These are phyloP conservation scores for Hydriomena furcata DNA, from an alignment of 2,888 invertebrate species.

Conservation along the genomic window DNA sequence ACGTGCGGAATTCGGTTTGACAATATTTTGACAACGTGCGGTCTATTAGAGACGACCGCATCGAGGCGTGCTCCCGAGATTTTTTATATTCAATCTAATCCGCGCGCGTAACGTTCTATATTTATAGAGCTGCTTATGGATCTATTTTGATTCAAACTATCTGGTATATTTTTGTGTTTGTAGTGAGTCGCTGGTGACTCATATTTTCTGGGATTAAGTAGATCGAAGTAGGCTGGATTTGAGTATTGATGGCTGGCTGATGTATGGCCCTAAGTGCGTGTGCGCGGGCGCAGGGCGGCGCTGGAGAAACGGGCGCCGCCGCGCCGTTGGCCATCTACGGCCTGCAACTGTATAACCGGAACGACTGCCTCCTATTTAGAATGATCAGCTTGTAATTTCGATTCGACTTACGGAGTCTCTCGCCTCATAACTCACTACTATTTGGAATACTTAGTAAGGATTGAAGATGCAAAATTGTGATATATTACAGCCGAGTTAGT, in stretches of 20 bases:
- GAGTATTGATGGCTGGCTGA: constrained; percentile 24
- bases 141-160: constrained; percentile 55
- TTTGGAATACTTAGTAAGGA: constrained; percentile 16
- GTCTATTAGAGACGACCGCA: constrained; percentile 63
- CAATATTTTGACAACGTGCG: constrained; percentile 82
- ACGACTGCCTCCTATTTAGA: constrained; percentile 67
- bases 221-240: constrained; percentile 8
- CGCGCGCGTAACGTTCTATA: constrained; percentile 44
- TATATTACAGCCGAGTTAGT: background rate
- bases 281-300: constrained; percentile 36
- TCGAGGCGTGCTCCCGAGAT: constrained; percentile 43
- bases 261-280: constrained; percentile 16
- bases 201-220: constrained; percentile 10
- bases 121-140: constrained; percentile 57
- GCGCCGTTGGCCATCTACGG: constrained; percentile 72
- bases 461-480: constrained; percentile 14
- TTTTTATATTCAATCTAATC: constrained; percentile 61
- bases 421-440: constrained; percentile 34
- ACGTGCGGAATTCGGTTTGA: constrained; percentile 80
- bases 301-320: constrained; percentile 67
- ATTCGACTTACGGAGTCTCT: constrained; percentile 52
- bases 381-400: constrained; percentile 65
- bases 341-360: constrained; percentile 78
- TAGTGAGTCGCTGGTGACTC: constrained; percentile 18
- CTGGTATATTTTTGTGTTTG: constrained; percentile 22